phyloP scores from a whole-genome alignment of 2,888 invertebrate genomes.

The Eupelmus urozonus region DNA sequence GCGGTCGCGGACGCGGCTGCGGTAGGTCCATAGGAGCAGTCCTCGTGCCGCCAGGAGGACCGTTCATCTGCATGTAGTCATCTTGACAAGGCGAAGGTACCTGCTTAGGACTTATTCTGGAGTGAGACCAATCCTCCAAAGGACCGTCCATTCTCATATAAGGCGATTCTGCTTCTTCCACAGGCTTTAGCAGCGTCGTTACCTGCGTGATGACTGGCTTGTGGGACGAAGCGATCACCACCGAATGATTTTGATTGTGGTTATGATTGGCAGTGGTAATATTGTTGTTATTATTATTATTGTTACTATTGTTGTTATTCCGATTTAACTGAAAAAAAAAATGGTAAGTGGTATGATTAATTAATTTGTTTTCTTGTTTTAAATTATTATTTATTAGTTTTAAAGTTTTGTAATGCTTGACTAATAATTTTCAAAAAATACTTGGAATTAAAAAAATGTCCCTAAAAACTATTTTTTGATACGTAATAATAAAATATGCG shows the following conservation, averaged over 20 bases:
- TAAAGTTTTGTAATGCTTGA: too few relatives aligned
- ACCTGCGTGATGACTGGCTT: slow-evolving; percentile 71
- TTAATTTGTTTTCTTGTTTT: not conserved
- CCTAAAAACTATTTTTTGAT: too few relatives aligned
- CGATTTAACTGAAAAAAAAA: slow-evolving; percentile 71
- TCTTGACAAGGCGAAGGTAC: slow-evolving; percentile 73
- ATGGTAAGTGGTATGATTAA: not conserved
- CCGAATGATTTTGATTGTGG: slow-evolving; percentile 70
- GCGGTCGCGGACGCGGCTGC: slow-evolving; percentile 75
- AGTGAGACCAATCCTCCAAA: slow-evolving; percentile 72
- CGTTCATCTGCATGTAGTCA: slow-evolving; percentile 77
- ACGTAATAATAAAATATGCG: too few relatives aligned
- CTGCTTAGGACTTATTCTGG: slow-evolving; percentile 76
- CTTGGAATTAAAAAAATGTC: too few relatives aligned
- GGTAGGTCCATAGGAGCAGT: slow-evolving; percentile 77
- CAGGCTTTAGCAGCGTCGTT: slow-evolving; percentile 72
- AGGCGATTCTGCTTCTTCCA: slow-evolving; percentile 74
- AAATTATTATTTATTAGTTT: not conserved
- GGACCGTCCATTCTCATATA: slow-evolving; percentile 76
- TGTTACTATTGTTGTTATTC: slow-evolving; percentile 72
- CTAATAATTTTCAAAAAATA: too few relatives aligned
- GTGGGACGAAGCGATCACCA: slow-evolving; percentile 66
- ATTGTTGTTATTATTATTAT: slow-evolving; percentile 71
- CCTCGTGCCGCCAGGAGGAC: slow-evolving; percentile 73
- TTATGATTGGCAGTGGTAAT: slow-evolving; percentile 76